Percentiles rank a stretch among this genome's conserved stretches.
Evolutionary conservation across 1,140 invertebrate genomes (phyloP).

Genomic region (Oedothorax gibbosus): DNA sequence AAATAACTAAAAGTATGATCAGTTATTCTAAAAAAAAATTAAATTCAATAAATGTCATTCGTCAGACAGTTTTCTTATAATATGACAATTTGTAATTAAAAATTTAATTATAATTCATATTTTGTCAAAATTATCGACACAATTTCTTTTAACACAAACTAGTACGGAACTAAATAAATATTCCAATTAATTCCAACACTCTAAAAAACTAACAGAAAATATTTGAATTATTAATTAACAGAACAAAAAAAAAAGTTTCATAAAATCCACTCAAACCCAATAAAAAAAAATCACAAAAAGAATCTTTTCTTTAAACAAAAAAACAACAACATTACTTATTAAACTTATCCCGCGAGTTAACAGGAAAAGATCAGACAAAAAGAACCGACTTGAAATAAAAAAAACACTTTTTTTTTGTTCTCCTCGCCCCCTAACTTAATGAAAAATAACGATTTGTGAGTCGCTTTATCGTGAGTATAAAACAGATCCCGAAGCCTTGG

Average conservation of each 20-base stretch:
- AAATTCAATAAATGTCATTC: no score
- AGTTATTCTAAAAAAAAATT: no score
- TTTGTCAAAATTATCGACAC: no score
- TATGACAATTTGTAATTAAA: no score
- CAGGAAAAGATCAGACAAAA: conserved; percentile 28
- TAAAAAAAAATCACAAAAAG: neutral
- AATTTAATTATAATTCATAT: no score
- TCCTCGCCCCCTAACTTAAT: conserved; percentile 15
- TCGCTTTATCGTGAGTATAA: conserved; percentile 44
- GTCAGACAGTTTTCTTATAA: no score
- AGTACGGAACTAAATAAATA: no score
- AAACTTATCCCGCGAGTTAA: conserved; percentile 10
- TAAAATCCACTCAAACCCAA: neutral
- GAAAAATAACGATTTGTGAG: conserved; percentile 46
- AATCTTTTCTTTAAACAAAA: neutral
- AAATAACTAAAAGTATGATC: no score
- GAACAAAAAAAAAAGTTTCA: neutral
- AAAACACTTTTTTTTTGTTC: neutral
- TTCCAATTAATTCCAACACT: no score
- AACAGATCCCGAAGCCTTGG: conserved; percentile 8
- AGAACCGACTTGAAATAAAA: neutral
- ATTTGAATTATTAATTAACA: neutral
- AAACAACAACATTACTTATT: conserved; percentile 30
- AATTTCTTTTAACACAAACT: no score
- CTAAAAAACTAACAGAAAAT: neutral